Conservation (phyloP, 1,140 invertebrate species). For the Pissodes strobi region DNA sequence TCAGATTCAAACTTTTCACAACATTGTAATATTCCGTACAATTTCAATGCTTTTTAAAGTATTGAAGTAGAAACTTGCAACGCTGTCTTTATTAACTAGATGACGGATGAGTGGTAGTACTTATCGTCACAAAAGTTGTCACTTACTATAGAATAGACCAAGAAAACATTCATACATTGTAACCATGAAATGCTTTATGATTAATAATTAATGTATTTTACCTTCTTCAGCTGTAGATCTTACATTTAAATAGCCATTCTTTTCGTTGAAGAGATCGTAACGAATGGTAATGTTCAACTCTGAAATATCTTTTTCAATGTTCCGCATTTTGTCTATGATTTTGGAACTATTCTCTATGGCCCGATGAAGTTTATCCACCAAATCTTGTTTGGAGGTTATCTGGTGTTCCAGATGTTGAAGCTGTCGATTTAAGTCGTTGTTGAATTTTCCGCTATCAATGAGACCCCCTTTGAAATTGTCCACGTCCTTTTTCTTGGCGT, state of each 20-base stretch:
- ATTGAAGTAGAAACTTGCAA: too few species aligned
- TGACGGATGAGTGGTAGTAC: too few species aligned
- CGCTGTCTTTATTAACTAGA: too few species aligned
- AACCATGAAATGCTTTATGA: too few species aligned
- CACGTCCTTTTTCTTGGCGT: slow-evolving; percentile 36
- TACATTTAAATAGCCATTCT: slow-evolving; percentile 39
- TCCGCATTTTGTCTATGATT: slow-evolving; percentile 58
- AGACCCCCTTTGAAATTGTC: slow-evolving; percentile 41
- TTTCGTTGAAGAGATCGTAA: slow-evolving; percentile 56
- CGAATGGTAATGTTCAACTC: slow-evolving; percentile 57
- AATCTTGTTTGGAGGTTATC: slow-evolving; percentile 26
- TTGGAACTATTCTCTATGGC: slow-evolving; percentile 57
- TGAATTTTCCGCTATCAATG: slow-evolving; percentile 40
- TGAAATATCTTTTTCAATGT: slow-evolving; percentile 59
- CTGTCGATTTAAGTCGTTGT: slow-evolving; percentile 41
- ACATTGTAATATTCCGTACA: too few species aligned
- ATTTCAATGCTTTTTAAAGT: too few species aligned
- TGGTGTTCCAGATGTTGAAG: slow-evolving; percentile 37
- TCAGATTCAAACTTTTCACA: too few species aligned
- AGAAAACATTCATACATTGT: too few species aligned
- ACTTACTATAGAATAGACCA: too few species aligned
- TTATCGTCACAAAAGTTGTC: too few species aligned
- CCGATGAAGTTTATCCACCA: slow-evolving; percentile 46
- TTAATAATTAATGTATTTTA: too few species aligned
- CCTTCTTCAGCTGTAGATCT: slow-evolving; percentile 48